Evolutionary conservation across 1,140 invertebrate genomes (phyloP).

Genomic region (Callitettix versicolor): DNA sequence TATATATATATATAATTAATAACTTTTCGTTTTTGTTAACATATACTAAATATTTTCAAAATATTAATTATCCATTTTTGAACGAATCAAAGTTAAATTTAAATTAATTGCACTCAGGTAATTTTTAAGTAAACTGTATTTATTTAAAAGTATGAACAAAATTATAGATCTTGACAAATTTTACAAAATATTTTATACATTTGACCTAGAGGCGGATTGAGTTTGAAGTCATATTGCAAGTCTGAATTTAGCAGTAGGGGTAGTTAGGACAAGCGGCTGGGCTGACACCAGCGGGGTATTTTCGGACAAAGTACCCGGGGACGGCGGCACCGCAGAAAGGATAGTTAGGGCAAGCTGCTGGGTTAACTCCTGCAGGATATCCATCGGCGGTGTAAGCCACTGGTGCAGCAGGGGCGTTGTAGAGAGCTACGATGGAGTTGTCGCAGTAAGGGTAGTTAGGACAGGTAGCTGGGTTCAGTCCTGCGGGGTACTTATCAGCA

Average conservation of each 20-base stretch:
- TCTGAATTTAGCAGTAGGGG: slow-evolving; percentile 37
- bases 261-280: slow-evolving; percentile 45
- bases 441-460: slow-evolving; percentile 43
- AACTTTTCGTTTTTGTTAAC: too few relatives aligned
- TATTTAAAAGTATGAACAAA: too few relatives aligned
- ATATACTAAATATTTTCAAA: too few relatives aligned
- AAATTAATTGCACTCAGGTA: too few relatives aligned
- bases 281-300: slow-evolving; percentile 40
- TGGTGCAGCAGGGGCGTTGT: slow-evolving; percentile 9
- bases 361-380: slow-evolving; percentile 41
- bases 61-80: too few relatives aligned
- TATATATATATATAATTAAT: too few relatives aligned
- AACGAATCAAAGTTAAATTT: too few relatives aligned
- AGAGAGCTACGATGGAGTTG: slow-evolving; percentile 27
- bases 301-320: neutral
- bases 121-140: too few relatives aligned
- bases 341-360: slow-evolving; percentile 45
- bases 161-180: too few relatives aligned
- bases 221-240: too few relatives aligned
- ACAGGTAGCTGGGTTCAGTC: slow-evolving; percentile 39
- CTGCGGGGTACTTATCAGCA: slow-evolving; percentile 35
- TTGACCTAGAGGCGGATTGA: too few relatives aligned
- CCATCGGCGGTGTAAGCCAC: slow-evolving; percentile 31
- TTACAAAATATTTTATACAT: too few relatives aligned
- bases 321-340: slow-evolving; percentile 36